Evolutionary conservation across 2,113 vertebrate species (phyloP).

Genomic region (Montifringilla adamsi): DNA sequence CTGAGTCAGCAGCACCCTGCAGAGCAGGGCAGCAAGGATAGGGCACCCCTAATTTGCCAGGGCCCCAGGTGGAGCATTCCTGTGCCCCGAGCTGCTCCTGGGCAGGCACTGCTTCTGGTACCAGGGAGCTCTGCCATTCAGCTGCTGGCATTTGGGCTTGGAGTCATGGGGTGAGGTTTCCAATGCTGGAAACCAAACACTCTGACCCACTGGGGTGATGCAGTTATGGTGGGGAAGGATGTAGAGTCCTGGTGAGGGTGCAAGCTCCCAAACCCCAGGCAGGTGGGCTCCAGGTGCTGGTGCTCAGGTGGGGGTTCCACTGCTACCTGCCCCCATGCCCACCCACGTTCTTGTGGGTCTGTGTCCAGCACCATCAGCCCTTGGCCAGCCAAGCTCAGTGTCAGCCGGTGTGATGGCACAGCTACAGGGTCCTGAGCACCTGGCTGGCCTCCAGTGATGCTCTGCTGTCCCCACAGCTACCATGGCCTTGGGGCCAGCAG

Average conservation of each 20-base stretch:
- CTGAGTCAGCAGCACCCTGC: slow-evolving; percentile 16
- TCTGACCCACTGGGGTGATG: not conserved
- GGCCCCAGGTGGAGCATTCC: not conserved
- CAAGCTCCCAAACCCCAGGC: not conserved
- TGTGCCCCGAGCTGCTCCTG: fast-evolving
- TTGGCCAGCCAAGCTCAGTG: not conserved
- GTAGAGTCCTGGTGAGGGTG: not conserved
- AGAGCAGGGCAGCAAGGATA: not conserved
- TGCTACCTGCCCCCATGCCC: not conserved
- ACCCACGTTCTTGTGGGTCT: fast-evolving
- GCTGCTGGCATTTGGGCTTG: not conserved
- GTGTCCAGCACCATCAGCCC: not conserved
- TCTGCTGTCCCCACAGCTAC: not conserved
- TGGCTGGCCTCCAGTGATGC: fast-evolving
- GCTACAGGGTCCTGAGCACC: not conserved
- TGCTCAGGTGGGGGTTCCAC: not conserved
- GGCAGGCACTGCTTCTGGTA: not conserved
- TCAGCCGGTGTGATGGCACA: fast-evolving
- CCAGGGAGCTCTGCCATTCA: fast-evolving
- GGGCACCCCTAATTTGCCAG: not conserved
- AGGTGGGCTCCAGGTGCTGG: fast-evolving
- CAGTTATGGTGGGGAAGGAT: fast-evolving
- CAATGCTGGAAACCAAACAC: fast-evolving
- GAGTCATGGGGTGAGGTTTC: not conserved
- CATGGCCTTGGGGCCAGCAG: fast-evolving